Base-by-base conservation (phyloP, 53 echinoderm and acorn worm species). In the Hippasteria phrygiana region DNA sequence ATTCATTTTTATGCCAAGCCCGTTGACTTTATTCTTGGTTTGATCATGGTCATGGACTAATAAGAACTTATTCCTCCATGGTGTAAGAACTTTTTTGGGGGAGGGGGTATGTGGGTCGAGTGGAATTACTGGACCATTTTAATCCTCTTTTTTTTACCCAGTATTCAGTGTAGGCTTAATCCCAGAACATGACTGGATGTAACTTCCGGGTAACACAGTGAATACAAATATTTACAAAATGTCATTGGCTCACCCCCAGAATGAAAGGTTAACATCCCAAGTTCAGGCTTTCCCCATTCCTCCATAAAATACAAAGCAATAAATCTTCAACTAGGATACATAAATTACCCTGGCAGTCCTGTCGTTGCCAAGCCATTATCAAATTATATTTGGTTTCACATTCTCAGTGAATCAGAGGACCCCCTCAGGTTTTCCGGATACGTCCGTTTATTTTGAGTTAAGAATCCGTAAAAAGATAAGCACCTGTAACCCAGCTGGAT, bases 371-470 rank as follows among this genome's bases (percentile, higher is more conserved):
- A 43, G 17, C 33, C 43, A 82, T 82, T 48, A 82, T 66, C 65
- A 64, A 82, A 64, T 82, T 82, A 82, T 63, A 65, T 43, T 66
- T 43, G 34, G 82, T 82, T 82, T 82, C 65, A 32, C 65, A 65
- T 82, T 43, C 43, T 82, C 7, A 35, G 12, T 18, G 39, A 55
- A 12, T 39, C n/a, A 13, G 38, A 62, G 79, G 38, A 56, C 79
- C 62, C 78, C 56, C 79, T 59, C 79, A 12, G 39, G 55, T 59
- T 79, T 55, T 18, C 33, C 0, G 33, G 14, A 11, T 79, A 55
- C 41, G 36, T 16, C n/a, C 9, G n/a, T 42, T 43, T 79, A 35
- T n/a, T 77, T 51, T 22, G 32, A 73, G 43, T 42, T 14, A 26
- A n/a, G n/a, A 6, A 38, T 7, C 1, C 10, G 17, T 41, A 71